Evolutionary conservation across 2,113 vertebrate genomes (phyloP).

Genomic region (Fregetta grallaria): DNA sequence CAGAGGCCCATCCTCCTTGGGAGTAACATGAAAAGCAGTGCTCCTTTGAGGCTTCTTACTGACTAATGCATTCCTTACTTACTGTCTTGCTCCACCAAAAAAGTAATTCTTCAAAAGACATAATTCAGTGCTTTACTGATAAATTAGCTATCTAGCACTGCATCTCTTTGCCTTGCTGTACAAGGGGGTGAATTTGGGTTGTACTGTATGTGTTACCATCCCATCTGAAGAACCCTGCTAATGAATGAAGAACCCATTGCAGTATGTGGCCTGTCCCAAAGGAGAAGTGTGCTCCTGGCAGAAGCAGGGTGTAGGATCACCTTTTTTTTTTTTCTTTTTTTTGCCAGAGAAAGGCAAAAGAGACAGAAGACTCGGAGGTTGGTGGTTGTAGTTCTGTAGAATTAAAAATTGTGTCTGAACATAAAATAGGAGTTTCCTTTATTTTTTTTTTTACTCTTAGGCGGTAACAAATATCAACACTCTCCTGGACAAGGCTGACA

Average conservation of each 20-base stretch:
- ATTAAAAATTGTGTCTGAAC: background rate
- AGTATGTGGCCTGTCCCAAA: background rate
- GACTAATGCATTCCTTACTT: background rate
- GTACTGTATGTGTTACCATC: background rate
- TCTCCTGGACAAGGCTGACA: conserved; percentile 94
- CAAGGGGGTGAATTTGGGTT: background rate
- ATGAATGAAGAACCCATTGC: background rate
- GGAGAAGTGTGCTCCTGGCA: background rate
- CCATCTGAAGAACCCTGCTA: background rate
- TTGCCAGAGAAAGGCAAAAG: background rate
- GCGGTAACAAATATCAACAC: conserved; percentile 98
- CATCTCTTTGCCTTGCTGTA: background rate
- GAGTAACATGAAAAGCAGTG: background rate
- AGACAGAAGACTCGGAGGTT: background rate
- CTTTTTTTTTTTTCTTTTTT: background rate
- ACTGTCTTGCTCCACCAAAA: background rate
- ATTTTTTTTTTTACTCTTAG: conserved; percentile 64
- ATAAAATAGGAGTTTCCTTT: background rate
- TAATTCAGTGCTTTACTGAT: background rate
- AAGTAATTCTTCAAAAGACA: background rate
- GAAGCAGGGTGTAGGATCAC: background rate
- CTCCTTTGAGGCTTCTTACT: background rate
- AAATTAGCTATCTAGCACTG: no score
- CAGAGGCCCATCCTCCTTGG: background rate
- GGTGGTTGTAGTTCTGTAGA: background rate